Conservation (phyloP, 2,797 vertebrate species). For the Perodicticus potto region DNA sequence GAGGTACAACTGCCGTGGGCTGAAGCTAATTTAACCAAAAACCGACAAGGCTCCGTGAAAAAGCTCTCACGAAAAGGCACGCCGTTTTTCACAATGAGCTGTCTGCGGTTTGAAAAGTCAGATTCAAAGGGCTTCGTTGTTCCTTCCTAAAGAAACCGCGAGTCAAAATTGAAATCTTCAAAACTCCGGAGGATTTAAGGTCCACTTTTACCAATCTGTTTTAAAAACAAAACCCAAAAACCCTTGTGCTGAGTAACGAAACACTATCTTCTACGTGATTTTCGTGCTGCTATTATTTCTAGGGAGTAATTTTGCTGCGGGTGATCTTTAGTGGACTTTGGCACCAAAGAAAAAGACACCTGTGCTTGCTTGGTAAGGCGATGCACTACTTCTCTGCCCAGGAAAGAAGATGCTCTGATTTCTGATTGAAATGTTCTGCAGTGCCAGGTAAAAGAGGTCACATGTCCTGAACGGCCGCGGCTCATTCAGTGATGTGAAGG, state of each 20-base stretch:
- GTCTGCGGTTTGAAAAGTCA: constrained; percentile 35
- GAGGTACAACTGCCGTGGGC: neutral
- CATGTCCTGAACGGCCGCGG: constrained; percentile 55
- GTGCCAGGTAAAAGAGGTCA: constrained; percentile 76
- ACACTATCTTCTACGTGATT: neutral
- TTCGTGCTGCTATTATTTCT: constrained; percentile 43
- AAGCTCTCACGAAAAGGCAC: constrained; percentile 25
- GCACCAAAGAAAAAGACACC: constrained; percentile 59
- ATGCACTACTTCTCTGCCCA: neutral
- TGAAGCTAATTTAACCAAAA: constrained; percentile 45
- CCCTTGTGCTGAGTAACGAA: neutral
- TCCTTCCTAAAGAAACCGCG: constrained; percentile 37
- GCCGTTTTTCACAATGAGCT: neutral
- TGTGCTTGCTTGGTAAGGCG: constrained; percentile 70
- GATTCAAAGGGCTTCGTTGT: neutral
- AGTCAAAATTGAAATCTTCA: neutral
- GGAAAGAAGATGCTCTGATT: constrained; percentile 59
- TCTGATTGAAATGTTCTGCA: constrained; percentile 71
- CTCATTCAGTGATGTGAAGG: constrained; percentile 7
- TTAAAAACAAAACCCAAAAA: neutral
- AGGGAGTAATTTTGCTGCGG: constrained; percentile 24
- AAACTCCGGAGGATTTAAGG: constrained; percentile 41
- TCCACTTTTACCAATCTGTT: constrained; percentile 28
- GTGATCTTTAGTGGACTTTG: constrained; percentile 38
- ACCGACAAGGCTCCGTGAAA: neutral